Conservation (phyloP, 2,797 vertebrate genomes). For the Alexandromys oeconomus region DNA sequence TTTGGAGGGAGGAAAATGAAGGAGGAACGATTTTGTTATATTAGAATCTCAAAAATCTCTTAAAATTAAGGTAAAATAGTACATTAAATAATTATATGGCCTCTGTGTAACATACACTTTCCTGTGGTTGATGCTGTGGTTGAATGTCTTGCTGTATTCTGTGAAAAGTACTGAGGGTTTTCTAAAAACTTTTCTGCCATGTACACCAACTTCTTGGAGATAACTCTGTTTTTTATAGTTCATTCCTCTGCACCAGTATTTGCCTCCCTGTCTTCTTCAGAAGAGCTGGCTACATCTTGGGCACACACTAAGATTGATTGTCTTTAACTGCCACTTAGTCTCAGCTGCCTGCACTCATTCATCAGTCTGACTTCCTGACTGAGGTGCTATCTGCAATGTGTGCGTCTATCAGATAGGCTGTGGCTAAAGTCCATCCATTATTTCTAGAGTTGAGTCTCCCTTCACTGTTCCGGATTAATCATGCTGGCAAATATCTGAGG, state of each 20-base stretch:
- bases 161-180: not conserved
- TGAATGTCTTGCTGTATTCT: slow-evolving; percentile 23
- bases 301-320: slow-evolving; percentile 72
- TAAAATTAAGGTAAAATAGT: not conserved
- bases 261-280: slow-evolving; percentile 32
- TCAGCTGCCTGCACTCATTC: slow-evolving; percentile 71
- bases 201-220: not conserved
- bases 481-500: not conserved
- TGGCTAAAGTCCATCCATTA: slow-evolving; percentile 63
- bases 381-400: slow-evolving; percentile 47
- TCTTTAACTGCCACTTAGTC: slow-evolving; percentile 67
- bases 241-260: not conserved
- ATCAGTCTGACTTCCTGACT: slow-evolving; percentile 71
- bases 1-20: not conserved
- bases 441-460: slow-evolving; percentile 38
- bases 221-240: slow-evolving; percentile 32
- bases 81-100: not conserved
- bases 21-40: too few species aligned
- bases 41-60: not conserved
- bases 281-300: slow-evolving; percentile 53
- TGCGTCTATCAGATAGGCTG: slow-evolving; percentile 44
- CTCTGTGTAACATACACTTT: not conserved
- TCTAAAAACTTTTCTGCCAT: not conserved
- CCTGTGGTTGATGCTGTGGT: not conserved
- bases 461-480: not conserved